Conservation (phyloP, 1,140 invertebrate genomes). For the Hylaeus anthracinus region DNA sequence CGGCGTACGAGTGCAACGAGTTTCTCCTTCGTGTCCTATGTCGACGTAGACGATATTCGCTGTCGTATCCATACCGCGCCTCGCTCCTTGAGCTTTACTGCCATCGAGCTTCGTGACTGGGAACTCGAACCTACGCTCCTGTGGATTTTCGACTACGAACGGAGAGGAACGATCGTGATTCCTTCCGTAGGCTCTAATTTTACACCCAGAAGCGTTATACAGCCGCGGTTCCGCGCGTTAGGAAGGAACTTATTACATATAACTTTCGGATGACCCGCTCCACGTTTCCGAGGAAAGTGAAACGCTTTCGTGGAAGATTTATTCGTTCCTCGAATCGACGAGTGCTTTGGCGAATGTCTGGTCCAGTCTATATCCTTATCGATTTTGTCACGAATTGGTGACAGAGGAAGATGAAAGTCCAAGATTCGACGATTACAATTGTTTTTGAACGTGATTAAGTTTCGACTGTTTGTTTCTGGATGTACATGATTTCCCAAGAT, state of each 20-base stretch:
- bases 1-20: slow-evolving; percentile 15
- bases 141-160: slow-evolving; percentile 57
- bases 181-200: slow-evolving; percentile 42
- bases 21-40: slow-evolving; percentile 39
- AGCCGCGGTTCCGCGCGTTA: slow-evolving; percentile 17
- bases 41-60: slow-evolving; percentile 59
- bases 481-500: no score
- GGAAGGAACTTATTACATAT: slow-evolving; percentile 36
- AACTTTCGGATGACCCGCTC: slow-evolving; percentile 26
- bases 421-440: no score
- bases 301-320: slow-evolving; percentile 5
- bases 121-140: slow-evolving; percentile 46
- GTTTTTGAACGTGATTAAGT: no score
- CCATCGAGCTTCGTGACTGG: slow-evolving; percentile 61
- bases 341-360: not conserved
- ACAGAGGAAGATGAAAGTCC: not conserved
- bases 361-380: not conserved
- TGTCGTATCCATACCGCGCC: slow-evolving; percentile 57
- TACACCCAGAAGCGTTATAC: slow-evolving; percentile 11
- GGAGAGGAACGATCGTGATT: slow-evolving; percentile 40
- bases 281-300: not conserved
- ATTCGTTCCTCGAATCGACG: not conserved
- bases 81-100: slow-evolving; percentile 51
- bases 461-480: no score
- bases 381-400: not conserved